Base-by-base conservation (phyloP, 2,113 vertebrate species). In the Aspiorhynchus laticeps region DNA sequence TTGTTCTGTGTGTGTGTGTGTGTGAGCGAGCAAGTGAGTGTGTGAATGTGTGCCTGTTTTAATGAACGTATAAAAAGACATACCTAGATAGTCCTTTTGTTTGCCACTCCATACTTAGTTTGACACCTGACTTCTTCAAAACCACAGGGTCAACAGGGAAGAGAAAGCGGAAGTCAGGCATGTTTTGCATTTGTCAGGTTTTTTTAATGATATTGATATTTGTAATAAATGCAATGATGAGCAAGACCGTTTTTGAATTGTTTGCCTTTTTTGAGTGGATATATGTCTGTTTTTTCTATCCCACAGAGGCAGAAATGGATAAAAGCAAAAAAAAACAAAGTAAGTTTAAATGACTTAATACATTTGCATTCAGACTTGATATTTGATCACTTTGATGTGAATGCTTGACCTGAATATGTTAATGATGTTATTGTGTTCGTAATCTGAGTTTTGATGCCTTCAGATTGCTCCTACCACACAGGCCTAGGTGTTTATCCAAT, bases 381-480 rank as follows among this genome's bases (percentile, higher is more conserved):
- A 69, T 69, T 69, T 69, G 65, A 69, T 33, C 28, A 69, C 14
- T 69, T 69, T 69, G 65, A 69, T 69, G 65, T 69, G 31, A 69
- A 69, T 69, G 65, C 65, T 33, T 69, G 65, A 69, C 65, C 65
- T 69, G 65, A 12, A 69, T 69, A 69, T 69, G 65, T 69, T 33
- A 31, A 33, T 69, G 65, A 33, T 17, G 65, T 69, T 31, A 14
- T 19, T 69, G 28, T 33, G 65, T 69, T 69, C 65, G 10, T 67
- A 67, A 67, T 67, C 26, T 67, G 65, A 67, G 65, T 67, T 67
- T 67, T 67, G 28, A 67, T 67, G 65, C 65, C 65, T 69, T 69
- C 28, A 33, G 65, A 69, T 69, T 69, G 65, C 28, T 28, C 65
- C 65, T 69, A 69, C 65, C 65, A 69, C 65, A 69, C 65, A 33